These are phyloP conservation scores for Tubulanus polymorphus DNA, from an alignment of 2,888 invertebrate genomes.

Conservation along the genomic window DNA sequence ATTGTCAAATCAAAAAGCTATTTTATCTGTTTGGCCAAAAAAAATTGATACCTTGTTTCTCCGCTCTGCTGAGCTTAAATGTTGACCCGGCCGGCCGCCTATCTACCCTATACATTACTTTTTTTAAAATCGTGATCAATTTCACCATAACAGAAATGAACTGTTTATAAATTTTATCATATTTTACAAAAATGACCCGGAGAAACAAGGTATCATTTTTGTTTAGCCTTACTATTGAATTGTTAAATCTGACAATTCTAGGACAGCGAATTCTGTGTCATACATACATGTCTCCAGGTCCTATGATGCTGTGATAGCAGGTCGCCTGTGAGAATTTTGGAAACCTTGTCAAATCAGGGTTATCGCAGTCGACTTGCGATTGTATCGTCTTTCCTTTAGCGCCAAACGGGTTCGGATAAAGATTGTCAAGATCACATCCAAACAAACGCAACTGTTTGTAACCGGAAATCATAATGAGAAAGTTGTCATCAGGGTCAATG, in stretches of 20 bases:
- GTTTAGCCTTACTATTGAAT: neutral
- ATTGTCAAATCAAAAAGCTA: no score
- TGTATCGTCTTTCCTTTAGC: conserved; percentile 29
- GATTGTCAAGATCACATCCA: conserved; percentile 19
- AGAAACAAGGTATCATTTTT: neutral
- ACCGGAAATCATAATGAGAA: conserved; percentile 26
- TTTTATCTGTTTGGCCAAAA: no score
- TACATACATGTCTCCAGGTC: conserved; percentile 26
- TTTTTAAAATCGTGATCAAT: no score
- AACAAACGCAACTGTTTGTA: conserved; percentile 25
- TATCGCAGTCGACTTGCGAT: conserved; percentile 25
- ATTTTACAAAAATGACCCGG: no score
- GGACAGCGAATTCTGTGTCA: neutral
- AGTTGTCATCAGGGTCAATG: conserved; percentile 28
- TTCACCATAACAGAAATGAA: no score
- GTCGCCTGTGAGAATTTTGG: conserved; percentile 19
- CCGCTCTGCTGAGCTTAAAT: no score
- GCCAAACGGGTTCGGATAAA: conserved; percentile 26
- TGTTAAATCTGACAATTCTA: neutral
- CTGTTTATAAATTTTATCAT: no score
- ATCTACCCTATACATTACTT: no score
- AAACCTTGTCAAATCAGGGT: conserved; percentile 19
- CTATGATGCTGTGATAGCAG: conserved; percentile 22
- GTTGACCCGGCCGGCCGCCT: no score
- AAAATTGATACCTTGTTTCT: no score